These are phyloP conservation scores for Xenops minutus DNA, from an alignment of 2,797 vertebrate genomes.

Conservation along the genomic window DNA sequence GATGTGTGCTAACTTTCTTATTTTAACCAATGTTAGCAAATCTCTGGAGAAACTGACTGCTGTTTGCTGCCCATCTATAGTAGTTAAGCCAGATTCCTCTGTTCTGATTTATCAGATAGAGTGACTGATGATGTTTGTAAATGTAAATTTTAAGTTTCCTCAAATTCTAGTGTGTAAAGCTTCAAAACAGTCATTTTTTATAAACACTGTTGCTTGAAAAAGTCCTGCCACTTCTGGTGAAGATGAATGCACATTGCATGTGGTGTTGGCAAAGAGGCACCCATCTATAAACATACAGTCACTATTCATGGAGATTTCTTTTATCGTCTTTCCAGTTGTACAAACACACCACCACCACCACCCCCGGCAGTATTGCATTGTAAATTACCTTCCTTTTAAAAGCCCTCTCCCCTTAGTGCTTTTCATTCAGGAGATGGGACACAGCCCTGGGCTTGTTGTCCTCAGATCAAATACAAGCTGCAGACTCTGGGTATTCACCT, in stretches of 20 bases:
- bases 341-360: slow-evolving; percentile 31
- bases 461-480: slow-evolving; percentile 60
- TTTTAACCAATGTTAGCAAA: background rate
- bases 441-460: slow-evolving; percentile 46
- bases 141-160: slow-evolving; percentile 55
- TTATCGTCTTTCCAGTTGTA: slow-evolving; percentile 60
- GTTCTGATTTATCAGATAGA: slow-evolving; percentile 52
- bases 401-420: slow-evolving; percentile 40
- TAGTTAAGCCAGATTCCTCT: slow-evolving; percentile 45
- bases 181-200: slow-evolving; percentile 56
- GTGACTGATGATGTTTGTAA: slow-evolving; percentile 61
- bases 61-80: slow-evolving; percentile 24
- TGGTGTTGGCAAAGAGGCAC: slow-evolving; percentile 52
- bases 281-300: slow-evolving; percentile 56
- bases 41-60: slow-evolving; percentile 14
- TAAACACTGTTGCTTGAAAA: slow-evolving; percentile 57
- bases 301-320: slow-evolving; percentile 56
- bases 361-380: slow-evolving; percentile 56
- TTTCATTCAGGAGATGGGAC: slow-evolving; percentile 55
- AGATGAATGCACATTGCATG: slow-evolving; percentile 38
- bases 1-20: slow-evolving; percentile 10
- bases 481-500: slow-evolving; percentile 35
- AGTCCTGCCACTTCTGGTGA: slow-evolving; percentile 48
- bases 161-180: slow-evolving; percentile 51
- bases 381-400: slow-evolving; percentile 64